These are phyloP conservation scores for Chlamydotis undulata DNA, from an alignment of 2,113 vertebrate genomes.

Conservation along the genomic window DNA sequence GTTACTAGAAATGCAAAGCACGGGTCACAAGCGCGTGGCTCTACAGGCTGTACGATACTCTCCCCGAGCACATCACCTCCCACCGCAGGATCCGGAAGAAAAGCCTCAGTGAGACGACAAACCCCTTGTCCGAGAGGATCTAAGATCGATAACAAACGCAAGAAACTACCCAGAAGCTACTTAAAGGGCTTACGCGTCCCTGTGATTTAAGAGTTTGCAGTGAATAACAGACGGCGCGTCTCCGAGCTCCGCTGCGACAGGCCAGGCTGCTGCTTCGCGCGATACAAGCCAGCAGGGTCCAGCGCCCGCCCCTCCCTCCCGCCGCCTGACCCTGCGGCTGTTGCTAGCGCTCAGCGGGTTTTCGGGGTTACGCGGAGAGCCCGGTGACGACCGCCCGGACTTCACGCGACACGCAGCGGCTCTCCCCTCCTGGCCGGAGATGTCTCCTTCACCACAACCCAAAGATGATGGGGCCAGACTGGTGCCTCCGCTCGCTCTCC, in stretches of 20 bases:
- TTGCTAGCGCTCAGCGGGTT: background rate
- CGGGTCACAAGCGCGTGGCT: background rate
- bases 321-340: background rate
- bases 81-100: background rate
- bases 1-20: background rate
- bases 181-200: background rate
- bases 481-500: fast-evolving
- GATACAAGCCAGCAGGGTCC: background rate
- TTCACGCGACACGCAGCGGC: background rate
- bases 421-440: background rate
- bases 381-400: fast-evolving
- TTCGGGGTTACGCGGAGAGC: fast-evolving
- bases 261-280: background rate
- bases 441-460: fast-evolving
- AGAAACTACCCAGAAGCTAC: background rate
- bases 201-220: background rate
- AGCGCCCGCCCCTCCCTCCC: background rate
- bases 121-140: background rate
- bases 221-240: fast-evolving
- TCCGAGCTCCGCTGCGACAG: fast-evolving
- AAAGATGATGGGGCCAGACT: background rate
- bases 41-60: fast-evolving
- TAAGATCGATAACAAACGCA: background rate
- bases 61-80: background rate
- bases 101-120: background rate